Percentiles rank a stretch among this genome's conserved stretches.
These are phyloP conservation scores for Branchinecta lynchi DNA, from an alignment of 1,140 invertebrate genomes.

Conservation along the genomic window DNA sequence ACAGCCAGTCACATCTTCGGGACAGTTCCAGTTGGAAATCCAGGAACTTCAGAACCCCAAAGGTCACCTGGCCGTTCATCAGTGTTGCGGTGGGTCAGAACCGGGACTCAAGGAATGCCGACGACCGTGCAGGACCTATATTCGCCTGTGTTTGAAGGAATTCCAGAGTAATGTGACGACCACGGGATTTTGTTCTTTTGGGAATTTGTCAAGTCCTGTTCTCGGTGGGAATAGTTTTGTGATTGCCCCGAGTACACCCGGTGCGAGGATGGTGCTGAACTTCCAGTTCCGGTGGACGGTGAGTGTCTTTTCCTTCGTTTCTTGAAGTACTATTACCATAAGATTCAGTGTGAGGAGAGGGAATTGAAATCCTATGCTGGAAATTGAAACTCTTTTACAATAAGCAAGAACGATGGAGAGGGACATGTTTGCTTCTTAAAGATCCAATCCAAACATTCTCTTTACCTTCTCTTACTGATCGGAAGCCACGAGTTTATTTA, in stretches of 20 bases:
- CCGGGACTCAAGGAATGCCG: slow-evolving; percentile 12
- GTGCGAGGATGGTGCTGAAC: slow-evolving; percentile 54
- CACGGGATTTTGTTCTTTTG: slow-evolving; percentile 70
- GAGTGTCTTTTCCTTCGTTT: slow-evolving; percentile 34
- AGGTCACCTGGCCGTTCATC: slow-evolving; percentile 57
- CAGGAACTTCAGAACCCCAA: slow-evolving; percentile 71
- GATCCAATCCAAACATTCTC: too few relatives aligned
- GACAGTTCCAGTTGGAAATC: slow-evolving; percentile 79
- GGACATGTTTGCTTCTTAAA: too few relatives aligned
- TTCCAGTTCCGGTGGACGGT: slow-evolving; percentile 84
- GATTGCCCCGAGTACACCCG: slow-evolving; percentile 46
- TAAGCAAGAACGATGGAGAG: too few relatives aligned
- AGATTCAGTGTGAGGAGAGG: too few relatives aligned
- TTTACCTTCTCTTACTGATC: too few relatives aligned
- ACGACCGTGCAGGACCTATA: slow-evolving; percentile 58
- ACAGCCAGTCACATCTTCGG: slow-evolving; percentile 54
- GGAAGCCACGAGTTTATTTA: too few relatives aligned
- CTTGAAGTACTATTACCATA: neutral
- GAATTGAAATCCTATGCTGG: too few relatives aligned
- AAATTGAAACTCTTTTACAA: too few relatives aligned
- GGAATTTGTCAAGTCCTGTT: slow-evolving; percentile 64
- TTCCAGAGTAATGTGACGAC: slow-evolving; percentile 69
- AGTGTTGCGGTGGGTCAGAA: slow-evolving; percentile 52
- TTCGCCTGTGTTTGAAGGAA: slow-evolving; percentile 76
- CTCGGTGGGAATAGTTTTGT: slow-evolving; percentile 75